Evolutionary conservation across 2,888 invertebrate species (phyloP).

Genomic region (Formica aserva): DNA sequence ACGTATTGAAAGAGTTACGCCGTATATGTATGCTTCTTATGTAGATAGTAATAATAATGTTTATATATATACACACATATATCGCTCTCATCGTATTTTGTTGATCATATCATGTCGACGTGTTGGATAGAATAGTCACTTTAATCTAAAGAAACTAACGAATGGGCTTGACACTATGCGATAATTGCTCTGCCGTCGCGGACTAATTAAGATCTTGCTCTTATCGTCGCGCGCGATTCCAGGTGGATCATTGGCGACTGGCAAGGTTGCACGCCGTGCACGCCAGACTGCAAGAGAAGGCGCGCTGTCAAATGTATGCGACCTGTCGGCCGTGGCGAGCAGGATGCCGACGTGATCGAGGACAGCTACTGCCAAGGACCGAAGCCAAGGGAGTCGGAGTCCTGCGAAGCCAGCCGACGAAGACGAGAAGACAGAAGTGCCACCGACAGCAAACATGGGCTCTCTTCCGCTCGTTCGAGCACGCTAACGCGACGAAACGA

Average conservation of each 20-base stretch:
- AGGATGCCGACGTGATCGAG: conserved; percentile 80
- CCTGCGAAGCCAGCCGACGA: conserved; percentile 68
- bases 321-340: conserved; percentile 82
- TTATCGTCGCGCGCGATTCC: conserved; percentile 56
- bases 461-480: conserved; percentile 29
- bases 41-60: background rate
- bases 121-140: conserved; percentile 7
- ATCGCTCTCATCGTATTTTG: background rate
- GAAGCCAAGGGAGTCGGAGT: conserved; percentile 80
- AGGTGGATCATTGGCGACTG: conserved; percentile 85
- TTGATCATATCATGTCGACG: background rate
- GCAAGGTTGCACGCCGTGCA: conserved; percentile 81
- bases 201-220: conserved; percentile 39
- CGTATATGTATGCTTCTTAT: background rate
- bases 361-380: conserved; percentile 80
- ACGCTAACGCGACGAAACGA: conserved; percentile 40
- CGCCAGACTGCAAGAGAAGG: conserved; percentile 72
- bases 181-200: conserved; percentile 35
- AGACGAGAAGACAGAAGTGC: conserved; percentile 58
- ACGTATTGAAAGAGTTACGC: background rate
- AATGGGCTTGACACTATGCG: conserved; percentile 19
- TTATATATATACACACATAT: too few relatives aligned
- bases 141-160: conserved; percentile 27
- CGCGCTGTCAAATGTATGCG: conserved; percentile 81
- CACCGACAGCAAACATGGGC: conserved; percentile 17